A percentile compares a stretch with the other conserved stretches of the same genome.
Evolutionary conservation across 2,797 vertebrate genomes (phyloP).

Genomic region (Coranthus polyacanthus): DNA sequence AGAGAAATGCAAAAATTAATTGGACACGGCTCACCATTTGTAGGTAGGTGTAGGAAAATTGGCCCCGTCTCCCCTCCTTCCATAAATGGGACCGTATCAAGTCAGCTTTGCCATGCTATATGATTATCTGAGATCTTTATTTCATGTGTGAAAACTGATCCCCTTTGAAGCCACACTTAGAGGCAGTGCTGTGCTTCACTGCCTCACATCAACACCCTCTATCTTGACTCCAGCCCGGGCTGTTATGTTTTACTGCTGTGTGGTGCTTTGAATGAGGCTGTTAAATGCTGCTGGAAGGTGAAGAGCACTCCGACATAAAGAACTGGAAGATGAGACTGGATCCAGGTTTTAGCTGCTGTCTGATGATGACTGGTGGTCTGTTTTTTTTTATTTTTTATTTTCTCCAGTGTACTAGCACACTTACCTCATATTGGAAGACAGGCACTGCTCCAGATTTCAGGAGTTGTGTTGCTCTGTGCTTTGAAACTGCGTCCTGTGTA

Average conservation of each 20-base stretch:
- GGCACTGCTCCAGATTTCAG: constrained; percentile 58
- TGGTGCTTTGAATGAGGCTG: constrained; percentile 63
- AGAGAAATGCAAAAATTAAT: constrained; percentile 53
- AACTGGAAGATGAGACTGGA: constrained; percentile 37
- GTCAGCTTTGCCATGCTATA: constrained; percentile 68
- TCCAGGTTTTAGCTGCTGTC: constrained; percentile 49
- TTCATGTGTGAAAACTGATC: constrained; percentile 81
- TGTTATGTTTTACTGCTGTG: constrained; percentile 74
- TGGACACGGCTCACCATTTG: constrained; percentile 50
- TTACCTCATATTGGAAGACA: constrained; percentile 51
- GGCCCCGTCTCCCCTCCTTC: constrained; percentile 46
- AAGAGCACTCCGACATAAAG: constrained; percentile 47
- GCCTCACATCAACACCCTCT: constrained; percentile 79
- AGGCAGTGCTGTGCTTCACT: constrained; percentile 65
- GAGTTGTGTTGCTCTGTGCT: constrained; percentile 52
- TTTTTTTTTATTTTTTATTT: constrained; percentile 4
- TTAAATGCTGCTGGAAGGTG: constrained; percentile 68
- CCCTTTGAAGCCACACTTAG: constrained; percentile 78
- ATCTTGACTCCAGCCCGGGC: constrained; percentile 78
- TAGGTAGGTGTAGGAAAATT: constrained; percentile 66
- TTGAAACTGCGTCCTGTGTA: constrained; percentile 72
- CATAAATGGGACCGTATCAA: constrained; percentile 62
- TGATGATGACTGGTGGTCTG: constrained; percentile 32
- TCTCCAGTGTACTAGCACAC: constrained; percentile 10
- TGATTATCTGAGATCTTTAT: constrained; percentile 83